phyloP scores from a whole-genome alignment of 2,888 invertebrate species.

The Rhingia campestris region DNA sequence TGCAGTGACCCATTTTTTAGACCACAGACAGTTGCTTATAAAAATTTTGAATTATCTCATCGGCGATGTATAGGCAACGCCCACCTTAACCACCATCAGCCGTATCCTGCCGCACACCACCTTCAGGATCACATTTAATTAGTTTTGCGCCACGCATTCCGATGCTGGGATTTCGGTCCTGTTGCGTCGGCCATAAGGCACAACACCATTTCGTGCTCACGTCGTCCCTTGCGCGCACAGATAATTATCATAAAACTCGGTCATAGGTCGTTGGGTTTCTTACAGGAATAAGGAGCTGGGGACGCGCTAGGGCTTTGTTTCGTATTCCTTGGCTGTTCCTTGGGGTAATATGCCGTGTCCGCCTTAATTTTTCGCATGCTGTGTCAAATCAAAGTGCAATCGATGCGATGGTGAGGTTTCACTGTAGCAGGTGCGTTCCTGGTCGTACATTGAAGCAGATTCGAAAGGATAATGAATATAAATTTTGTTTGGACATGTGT shows the following conservation, averaged over 20 bases:
- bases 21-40: constrained; percentile 1
- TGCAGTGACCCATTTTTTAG: constrained; percentile 62
- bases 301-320: constrained; percentile 1
- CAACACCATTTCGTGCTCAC: constrained; percentile 44
- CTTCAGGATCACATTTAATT: constrained; percentile 62
- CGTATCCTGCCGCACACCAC: constrained; percentile 28
- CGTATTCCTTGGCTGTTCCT: constrained; percentile 21
- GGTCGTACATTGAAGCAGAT: constrained; percentile 20
- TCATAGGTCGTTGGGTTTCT: constrained; percentile 72
- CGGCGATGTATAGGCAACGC: constrained; percentile 65
- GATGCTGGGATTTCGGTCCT: constrained; percentile 38
- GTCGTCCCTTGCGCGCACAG: constrained; percentile 61
- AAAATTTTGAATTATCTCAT: constrained; percentile 63
- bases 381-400: constrained; percentile 72
- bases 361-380: constrained; percentile 69
- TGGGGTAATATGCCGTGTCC: constrained; percentile 68
- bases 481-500: constrained; percentile 62
- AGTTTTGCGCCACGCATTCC: constrained; percentile 68
- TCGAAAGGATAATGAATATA: constrained; percentile 72
- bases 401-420: constrained; percentile 54
- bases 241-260: constrained; percentile 74
- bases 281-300: constrained; percentile 4
- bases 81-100: constrained; percentile 9
- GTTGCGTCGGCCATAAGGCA: constrained; percentile 56
- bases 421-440: constrained; percentile 54